Base-by-base conservation (phyloP, 1,140 invertebrate species). In the Ceratina japonica region DNA sequence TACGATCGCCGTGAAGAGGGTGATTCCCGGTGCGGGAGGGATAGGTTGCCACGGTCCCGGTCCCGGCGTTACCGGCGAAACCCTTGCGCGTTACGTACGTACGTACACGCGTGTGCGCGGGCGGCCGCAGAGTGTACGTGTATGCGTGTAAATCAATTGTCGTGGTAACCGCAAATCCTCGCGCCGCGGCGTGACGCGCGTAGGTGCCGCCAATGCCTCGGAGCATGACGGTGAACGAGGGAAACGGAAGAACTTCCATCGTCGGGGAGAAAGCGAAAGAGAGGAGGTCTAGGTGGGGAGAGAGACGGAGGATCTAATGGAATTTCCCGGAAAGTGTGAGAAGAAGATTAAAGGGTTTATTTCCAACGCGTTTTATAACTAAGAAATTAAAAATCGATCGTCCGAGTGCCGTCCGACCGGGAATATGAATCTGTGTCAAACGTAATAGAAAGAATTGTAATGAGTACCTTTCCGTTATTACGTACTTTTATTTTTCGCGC, bases 71-170 rank as follows among this genome's bases (percentile, higher is more conserved):
- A 27, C n/a, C 31, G 37, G 5, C 16, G 52, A 56, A 1, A 15
- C 62, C 8, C 72, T 15, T n/a, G 15, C 22, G 31, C 49, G n/a
- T n/a, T n/a, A n/a, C n/a, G 18, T 61, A 31, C 27, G 31, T 54
- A 64, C 61, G 58, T 61, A 24, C 65, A 58, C 61, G 61, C 64
- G 62, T 75, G 68, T 13, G 62, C 49, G 58, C 37, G n/a, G n/a
- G 27, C 27, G 49, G 51, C 51, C 24, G 15, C 31, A 24, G n/a
- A 20, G 24, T 31, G 24, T 74, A 79, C 62, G 81, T 76, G 79
- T 78, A 49, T 84, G 87, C 86, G 84, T 89, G 89, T 89, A 89
- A 89, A 90, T 90, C 88, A 90, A 91, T 90, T 91, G 89, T 89
- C 89, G 88, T 86, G 85, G 83, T 75, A 87, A 87, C 88, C 89